Percentiles rank a stretch among this genome's conserved stretches.
These are phyloP conservation scores for Cryptocheilus praepositus DNA, from an alignment of 2,888 invertebrate species.

Conservation along the genomic window DNA sequence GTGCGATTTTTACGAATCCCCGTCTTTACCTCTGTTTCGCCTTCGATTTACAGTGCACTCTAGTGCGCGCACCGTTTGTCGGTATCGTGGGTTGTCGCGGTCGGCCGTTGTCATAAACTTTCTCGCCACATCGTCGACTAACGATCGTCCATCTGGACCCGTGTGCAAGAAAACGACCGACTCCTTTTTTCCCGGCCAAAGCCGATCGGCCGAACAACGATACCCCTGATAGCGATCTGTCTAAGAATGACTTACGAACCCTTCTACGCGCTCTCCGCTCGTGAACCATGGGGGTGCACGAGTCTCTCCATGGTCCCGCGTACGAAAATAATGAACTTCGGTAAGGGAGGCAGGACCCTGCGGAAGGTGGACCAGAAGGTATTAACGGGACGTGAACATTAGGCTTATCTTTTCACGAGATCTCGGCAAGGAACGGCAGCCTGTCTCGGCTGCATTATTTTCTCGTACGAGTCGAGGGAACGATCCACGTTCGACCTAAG, in stretches of 20 bases:
- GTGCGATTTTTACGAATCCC: no score
- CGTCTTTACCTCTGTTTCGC: no score
- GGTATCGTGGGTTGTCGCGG: background rate
- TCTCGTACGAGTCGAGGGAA: slow-evolving; percentile 12
- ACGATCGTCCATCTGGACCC: no score
- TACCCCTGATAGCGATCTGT: background rate
- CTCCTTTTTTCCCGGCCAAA: no score
- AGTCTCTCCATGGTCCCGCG: slow-evolving; percentile 22
- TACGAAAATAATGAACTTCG: slow-evolving; percentile 39
- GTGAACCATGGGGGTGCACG: slow-evolving; percentile 4
- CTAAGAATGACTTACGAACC: background rate
- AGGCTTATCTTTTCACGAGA: slow-evolving; percentile 46
- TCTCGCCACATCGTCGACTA: no score
- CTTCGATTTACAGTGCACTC: no score
- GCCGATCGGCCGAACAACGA: background rate
- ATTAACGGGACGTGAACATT: slow-evolving; percentile 50
- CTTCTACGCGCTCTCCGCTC: slow-evolving; percentile 4
- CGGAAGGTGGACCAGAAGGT: slow-evolving; percentile 11
- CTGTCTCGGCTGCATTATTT: slow-evolving; percentile 33
- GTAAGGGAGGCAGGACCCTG: slow-evolving; percentile 10
- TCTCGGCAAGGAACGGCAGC: slow-evolving; percentile 36
- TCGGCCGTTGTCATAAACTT: no score
- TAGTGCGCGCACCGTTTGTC: background rate
- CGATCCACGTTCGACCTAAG: background rate
- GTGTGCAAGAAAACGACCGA: no score